These are phyloP conservation scores for Tor tambroides DNA, from an alignment of 2,113 vertebrate species.

Conservation along the genomic window DNA sequence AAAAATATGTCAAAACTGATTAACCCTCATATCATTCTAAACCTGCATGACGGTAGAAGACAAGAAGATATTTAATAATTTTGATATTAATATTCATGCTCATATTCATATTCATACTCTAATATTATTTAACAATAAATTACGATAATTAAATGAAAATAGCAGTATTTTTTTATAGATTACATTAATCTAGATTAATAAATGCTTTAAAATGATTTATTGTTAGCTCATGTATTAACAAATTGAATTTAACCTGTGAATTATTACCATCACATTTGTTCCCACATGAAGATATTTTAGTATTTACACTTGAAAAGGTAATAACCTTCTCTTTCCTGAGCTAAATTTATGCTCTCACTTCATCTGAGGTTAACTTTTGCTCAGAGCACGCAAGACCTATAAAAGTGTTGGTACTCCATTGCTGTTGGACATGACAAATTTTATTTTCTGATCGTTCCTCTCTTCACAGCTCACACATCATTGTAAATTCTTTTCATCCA, in stretches of 20 bases:
- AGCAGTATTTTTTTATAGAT: not conserved
- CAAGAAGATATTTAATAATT: too few relatives aligned
- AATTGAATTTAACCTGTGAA: not conserved
- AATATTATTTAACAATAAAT: too few relatives aligned
- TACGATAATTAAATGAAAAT: too few relatives aligned
- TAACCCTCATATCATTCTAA: not conserved
- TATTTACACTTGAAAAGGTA: not conserved
- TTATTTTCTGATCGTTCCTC: constrained; percentile 30
- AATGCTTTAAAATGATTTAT: not conserved
- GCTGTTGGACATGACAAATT: constrained; percentile 34
- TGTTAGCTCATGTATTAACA: not conserved
- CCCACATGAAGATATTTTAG: not conserved
- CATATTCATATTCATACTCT: too few relatives aligned
- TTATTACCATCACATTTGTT: not conserved
- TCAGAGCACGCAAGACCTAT: constrained; percentile 17
- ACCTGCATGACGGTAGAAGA: not conserved
- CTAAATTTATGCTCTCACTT: constrained; percentile 30
- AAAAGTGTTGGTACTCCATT: not conserved
- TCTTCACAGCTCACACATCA: not conserved
- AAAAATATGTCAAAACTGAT: not conserved
- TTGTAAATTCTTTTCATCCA: constrained; percentile 44
- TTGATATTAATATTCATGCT: too few relatives aligned
- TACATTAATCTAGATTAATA: not conserved
- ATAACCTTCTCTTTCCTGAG: not conserved
- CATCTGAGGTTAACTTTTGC: constrained; percentile 11